These are phyloP conservation scores for human DNA, from an alignment of 2,113 vertebrate genomes.

Conservation along the genomic window GRCh38 chr4:115159001-115159500, in stretches of 20 bases:
- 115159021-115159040: not conserved
- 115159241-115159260: not conserved
- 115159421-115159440: not conserved
- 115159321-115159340: not conserved
- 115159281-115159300: not conserved
- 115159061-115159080: not conserved
- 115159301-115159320: not conserved
- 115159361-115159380: not conserved
- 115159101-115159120: not conserved
- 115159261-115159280: not conserved
- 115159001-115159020: not conserved
- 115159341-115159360: not conserved
- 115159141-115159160: not conserved
- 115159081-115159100: not conserved
- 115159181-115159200: not conserved
- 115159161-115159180: not conserved
- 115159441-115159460: constrained; percentile 8
- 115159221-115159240: not conserved
- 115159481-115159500: constrained; percentile 25
- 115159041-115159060: not conserved
- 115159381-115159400: not conserved
- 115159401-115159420: not conserved
- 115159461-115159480: not conserved
- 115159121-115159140: not conserved
- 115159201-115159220: not conserved